phyloP scores from a whole-genome alignment of 2,797 vertebrate genomes.

The Myripristis jacobus region DNA sequence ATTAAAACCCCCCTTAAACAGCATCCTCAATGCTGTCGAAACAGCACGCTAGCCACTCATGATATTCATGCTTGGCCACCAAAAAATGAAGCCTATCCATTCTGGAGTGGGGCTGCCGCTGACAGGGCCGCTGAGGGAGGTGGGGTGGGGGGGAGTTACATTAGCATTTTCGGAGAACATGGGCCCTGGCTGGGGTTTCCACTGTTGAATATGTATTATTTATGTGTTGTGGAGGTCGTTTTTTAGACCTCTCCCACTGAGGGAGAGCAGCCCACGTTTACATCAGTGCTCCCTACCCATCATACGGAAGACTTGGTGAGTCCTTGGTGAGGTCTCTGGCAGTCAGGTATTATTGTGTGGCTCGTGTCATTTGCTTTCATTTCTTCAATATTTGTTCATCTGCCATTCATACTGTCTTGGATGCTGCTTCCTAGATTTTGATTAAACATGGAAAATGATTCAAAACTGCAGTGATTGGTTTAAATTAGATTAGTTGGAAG shows the following conservation, averaged over 20 bases:
- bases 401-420: too few species aligned
- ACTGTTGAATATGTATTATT: slow-evolving; percentile 7
- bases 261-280: not conserved
- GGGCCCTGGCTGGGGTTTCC: not conserved
- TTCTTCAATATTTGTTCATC: too few species aligned
- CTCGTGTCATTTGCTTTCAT: too few species aligned
- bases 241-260: not conserved
- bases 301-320: not conserved
- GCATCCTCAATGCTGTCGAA: slow-evolving; percentile 65
- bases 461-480: too few species aligned
- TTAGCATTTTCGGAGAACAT: slow-evolving; percentile 13
- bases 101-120: slow-evolving; percentile 51
- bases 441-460: too few species aligned
- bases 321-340: not conserved
- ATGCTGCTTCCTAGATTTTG: too few species aligned
- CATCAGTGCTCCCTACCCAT: not conserved
- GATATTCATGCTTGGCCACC: slow-evolving; percentile 73
- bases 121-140: slow-evolving; percentile 35
- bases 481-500: too few species aligned
- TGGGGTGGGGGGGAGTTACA: slow-evolving; percentile 16
- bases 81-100: slow-evolving; percentile 75
- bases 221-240: not conserved
- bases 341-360: too few species aligned
- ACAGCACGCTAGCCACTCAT: slow-evolving; percentile 69
- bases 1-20: slow-evolving; percentile 73